These are phyloP conservation scores for Falco peregrinus DNA, from an alignment of 2,797 vertebrate species.

Conservation along the genomic window DNA sequence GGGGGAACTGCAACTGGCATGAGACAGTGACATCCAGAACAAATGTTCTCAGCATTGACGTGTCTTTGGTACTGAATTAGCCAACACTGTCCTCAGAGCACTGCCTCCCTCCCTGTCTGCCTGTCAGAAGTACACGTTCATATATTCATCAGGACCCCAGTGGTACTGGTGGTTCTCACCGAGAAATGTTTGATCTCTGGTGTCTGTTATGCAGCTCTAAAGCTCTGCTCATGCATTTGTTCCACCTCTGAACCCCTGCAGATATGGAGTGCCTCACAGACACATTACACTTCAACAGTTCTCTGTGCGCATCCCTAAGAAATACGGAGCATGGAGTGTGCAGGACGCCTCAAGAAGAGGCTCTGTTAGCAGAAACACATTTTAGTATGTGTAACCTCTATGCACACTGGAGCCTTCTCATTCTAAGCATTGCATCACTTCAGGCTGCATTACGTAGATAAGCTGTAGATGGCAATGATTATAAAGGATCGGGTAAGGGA, in stretches of 20 bases:
- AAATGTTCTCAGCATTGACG: not conserved
- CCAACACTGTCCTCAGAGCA: not conserved
- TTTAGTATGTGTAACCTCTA: not conserved
- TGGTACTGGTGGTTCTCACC: not conserved
- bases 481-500: not conserved
- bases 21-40: not conserved
- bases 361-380: not conserved
- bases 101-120: not conserved
- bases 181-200: not conserved
- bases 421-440: not conserved
- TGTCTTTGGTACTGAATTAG: not conserved
- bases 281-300: not conserved
- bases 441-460: not conserved
- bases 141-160: not conserved
- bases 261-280: not conserved
- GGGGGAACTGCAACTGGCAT: not conserved
- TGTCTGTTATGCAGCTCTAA: not conserved
- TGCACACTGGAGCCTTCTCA: not conserved
- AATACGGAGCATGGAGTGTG: accelerated
- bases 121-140: not conserved
- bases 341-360: not conserved
- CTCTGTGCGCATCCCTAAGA: not conserved
- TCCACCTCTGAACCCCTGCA: not conserved
- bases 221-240: not conserved
- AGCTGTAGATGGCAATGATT: not conserved